Conservation (phyloP, 1,140 invertebrate genomes). For the Diuraphis noxia region DNA sequence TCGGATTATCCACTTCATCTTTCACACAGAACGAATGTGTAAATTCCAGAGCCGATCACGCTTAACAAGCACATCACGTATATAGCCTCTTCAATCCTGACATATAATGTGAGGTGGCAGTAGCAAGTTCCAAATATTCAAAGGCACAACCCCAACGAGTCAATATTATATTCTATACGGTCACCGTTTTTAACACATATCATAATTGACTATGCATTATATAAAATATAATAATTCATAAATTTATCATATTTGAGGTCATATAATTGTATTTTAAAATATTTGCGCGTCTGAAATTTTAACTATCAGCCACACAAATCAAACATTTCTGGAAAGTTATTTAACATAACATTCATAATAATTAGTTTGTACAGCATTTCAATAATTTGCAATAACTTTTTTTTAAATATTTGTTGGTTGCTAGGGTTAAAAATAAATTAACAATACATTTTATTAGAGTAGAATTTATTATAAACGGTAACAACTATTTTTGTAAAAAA, state of each 20-base stretch:
- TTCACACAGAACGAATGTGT: slow-evolving; percentile 41
- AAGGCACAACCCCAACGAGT: background rate
- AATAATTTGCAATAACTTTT: background rate
- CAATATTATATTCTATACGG: background rate
- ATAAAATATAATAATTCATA: background rate
- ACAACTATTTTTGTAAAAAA: background rate
- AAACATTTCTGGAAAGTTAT: background rate
- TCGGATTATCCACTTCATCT: slow-evolving; percentile 44
- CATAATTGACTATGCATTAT: background rate
- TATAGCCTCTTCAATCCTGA: slow-evolving; percentile 44
- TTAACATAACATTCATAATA: background rate
- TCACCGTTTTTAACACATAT: background rate
- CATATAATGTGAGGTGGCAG: slow-evolving; percentile 32
- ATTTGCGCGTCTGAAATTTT: background rate
- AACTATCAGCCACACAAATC: background rate
- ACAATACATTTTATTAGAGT: background rate
- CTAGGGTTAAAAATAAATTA: background rate
- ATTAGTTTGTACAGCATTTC: background rate
- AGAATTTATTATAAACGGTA: background rate
- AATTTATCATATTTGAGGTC: background rate
- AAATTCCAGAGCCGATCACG: slow-evolving; percentile 32
- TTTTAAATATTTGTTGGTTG: background rate
- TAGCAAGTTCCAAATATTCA: slow-evolving; percentile 41
- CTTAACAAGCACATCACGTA: slow-evolving; percentile 49
- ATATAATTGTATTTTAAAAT: background rate